These are phyloP conservation scores for Patagioenas fasciata DNA, from an alignment of 2,113 vertebrate species.

Conservation along the genomic window DNA sequence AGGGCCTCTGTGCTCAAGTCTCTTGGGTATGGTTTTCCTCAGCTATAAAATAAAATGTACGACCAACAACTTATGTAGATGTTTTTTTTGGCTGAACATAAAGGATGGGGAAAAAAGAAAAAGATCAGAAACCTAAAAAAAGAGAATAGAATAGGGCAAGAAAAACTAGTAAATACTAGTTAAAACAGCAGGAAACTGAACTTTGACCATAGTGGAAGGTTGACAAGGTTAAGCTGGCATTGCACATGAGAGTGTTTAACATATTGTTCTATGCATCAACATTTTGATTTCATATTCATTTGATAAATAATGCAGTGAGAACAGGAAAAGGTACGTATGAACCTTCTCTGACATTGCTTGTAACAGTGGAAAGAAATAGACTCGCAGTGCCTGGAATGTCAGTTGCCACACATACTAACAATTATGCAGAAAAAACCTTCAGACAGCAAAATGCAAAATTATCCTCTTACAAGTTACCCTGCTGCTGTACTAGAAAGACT, in stretches of 20 bases:
- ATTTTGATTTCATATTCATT: conserved; percentile 53
- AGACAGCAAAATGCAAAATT: conserved; percentile 58
- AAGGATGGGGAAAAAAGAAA: not conserved
- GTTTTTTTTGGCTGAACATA: not conserved
- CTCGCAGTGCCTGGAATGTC: not conserved
- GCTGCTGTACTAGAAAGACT: not conserved
- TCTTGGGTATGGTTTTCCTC: conserved; percentile 15
- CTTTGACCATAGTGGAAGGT: not conserved
- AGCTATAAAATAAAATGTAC: conserved; percentile 17
- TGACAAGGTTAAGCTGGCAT: not conserved
- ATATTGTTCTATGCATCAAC: conserved; percentile 41
- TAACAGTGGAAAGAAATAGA: conserved; percentile 26
- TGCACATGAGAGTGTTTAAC: conserved; percentile 14
- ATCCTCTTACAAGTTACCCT: conserved; percentile 6
- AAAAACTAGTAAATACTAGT: not conserved
- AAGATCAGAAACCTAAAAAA: not conserved
- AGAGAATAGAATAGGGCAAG: not conserved
- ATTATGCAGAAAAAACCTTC: conserved; percentile 38
- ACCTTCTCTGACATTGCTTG: conserved; percentile 49
- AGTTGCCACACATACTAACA: conserved; percentile 45
- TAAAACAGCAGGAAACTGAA: not conserved
- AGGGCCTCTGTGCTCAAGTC: conserved; percentile 7
- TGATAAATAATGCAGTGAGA: conserved; percentile 70
- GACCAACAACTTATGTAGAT: not conserved
- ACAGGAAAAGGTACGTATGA: conserved; percentile 49